Evolutionary conservation across 2,888 invertebrate genomes (phyloP).

Genomic region (Thecocarcelia acutangulata): DNA sequence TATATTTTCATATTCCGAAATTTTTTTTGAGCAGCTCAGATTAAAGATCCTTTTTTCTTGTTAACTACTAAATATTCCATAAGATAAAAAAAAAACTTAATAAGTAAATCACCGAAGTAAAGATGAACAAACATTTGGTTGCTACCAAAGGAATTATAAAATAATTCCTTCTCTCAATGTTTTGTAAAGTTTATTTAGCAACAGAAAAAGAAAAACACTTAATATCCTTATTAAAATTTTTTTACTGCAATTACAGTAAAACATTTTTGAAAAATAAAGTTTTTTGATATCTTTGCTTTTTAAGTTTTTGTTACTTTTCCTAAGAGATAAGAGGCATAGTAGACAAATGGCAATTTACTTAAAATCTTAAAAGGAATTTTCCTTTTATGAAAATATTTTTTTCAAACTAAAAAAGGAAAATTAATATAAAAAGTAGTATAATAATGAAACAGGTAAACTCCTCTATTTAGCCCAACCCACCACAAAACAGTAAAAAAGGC

Average conservation of each 20-base stretch:
- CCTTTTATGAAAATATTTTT: too few relatives aligned
- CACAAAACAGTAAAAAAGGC: too few relatives aligned
- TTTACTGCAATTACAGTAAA: slow-evolving; percentile 18
- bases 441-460: too few relatives aligned
- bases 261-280: slow-evolving; percentile 7
- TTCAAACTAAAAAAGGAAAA: too few relatives aligned
- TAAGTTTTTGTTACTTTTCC: not conserved
- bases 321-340: not conserved
- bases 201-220: not conserved
- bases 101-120: slow-evolving; percentile 48
- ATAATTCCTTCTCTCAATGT: not conserved
- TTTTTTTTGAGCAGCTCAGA: not conserved
- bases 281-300: not conserved
- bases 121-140: slow-evolving; percentile 21
- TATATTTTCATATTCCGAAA: not conserved
- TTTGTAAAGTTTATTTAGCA: not conserved
- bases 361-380: not conserved
- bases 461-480: too few relatives aligned
- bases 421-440: too few relatives aligned
- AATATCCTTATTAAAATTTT: not conserved
- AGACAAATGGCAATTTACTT: slow-evolving; percentile 5
- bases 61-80: not conserved
- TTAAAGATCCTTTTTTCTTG: slow-evolving; percentile 18
- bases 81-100: slow-evolving; percentile 17
- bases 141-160: slow-evolving; percentile 10